Base-by-base conservation (phyloP, 2,113 vertebrate genomes). In the Xiphorhynchus elegans region DNA sequence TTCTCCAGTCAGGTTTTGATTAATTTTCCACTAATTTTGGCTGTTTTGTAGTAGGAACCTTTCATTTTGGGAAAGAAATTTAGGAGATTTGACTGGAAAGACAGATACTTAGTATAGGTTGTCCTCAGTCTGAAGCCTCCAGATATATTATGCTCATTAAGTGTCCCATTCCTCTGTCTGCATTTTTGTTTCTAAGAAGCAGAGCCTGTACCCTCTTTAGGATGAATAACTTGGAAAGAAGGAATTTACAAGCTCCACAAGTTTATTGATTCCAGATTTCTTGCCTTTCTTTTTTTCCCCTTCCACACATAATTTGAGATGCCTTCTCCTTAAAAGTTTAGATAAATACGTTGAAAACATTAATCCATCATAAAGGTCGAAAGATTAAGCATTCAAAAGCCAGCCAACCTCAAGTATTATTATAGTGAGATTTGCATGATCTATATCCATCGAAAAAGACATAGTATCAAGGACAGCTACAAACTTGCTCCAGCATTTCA, bases 241-340 rank as follows among this genome's bases (percentile, higher is more conserved):
- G 84, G 95, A 97, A 96, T 97, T 97, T 97, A 96, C 96, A 96
- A 93, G 95, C 95, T 92, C 85, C 92, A 90, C 84, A 64, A 96
- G 92, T 94, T 96, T 96, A 96, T 97, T 96, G 64, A 72, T 96
- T 97, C 96, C 95, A 97, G 96, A 96, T 96, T 96, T 95, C 87
- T 90, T 96, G 89, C 84, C 67, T 84, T 82, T 66, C 58, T 46
- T 58, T 84, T 68, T 82, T 44, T 21, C 7, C 7, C 31, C 3
- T 24, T 74, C 87, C 10, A 9, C 82, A 81, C 90, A 95, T 83
- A 90, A 93, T 96, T 78, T 67, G 87, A 96, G 85, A 96, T 86
- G 93, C 73, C 84, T 93, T 97, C 80, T 95, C 82, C 87, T 92
- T 90, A 81, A 93, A 95, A 92, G 85, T 93, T 95, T 88, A 93